These are phyloP conservation scores for Cephalotes varians DNA, from an alignment of 2,888 invertebrate species.

Conservation along the genomic window DNA sequence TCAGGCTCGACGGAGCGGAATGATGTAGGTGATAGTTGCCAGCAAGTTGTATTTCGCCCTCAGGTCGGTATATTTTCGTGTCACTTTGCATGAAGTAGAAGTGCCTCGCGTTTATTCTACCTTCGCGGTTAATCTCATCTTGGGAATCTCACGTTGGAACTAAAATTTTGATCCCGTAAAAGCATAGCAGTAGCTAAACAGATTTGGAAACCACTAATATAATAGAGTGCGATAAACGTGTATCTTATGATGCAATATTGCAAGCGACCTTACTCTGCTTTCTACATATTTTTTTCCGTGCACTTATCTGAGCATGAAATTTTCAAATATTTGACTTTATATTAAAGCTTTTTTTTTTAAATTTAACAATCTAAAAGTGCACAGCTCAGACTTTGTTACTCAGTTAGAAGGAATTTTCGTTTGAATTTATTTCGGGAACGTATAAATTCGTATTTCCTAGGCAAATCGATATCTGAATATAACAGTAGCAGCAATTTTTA, in stretches of 20 bases:
- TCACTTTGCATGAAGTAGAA: constrained; percentile 13
- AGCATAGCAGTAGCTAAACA: not conserved
- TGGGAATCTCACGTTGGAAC: not conserved
- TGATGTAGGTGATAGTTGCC: constrained; percentile 51
- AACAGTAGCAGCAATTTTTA: constrained; percentile 5
- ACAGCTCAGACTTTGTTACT: no score
- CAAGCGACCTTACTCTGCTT: not conserved
- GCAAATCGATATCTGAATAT: constrained; percentile 24
- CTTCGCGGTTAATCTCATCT: constrained; percentile 32
- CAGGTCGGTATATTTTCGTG: constrained; percentile 35
- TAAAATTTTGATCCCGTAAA: constrained; percentile 19
- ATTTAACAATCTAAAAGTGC: not conserved
- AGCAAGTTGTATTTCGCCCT: constrained; percentile 43
- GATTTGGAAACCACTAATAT: constrained; percentile 10
- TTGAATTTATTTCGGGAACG: not conserved
- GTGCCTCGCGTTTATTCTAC: constrained; percentile 23
- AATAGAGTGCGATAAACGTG: not conserved
- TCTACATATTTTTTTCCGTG: not conserved
- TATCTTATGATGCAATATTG: no score
- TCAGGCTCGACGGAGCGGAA: constrained; percentile 40
- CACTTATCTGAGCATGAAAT: not conserved
- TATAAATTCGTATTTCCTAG: constrained; percentile 5
- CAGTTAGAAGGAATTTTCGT: not conserved
- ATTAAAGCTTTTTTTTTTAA: not conserved
- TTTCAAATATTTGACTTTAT: not conserved